Evolutionary conservation across 2,888 invertebrate genomes (phyloP), one percentile per base, ranked within the genome.

Genomic region (Volucella bombylans): DNA sequence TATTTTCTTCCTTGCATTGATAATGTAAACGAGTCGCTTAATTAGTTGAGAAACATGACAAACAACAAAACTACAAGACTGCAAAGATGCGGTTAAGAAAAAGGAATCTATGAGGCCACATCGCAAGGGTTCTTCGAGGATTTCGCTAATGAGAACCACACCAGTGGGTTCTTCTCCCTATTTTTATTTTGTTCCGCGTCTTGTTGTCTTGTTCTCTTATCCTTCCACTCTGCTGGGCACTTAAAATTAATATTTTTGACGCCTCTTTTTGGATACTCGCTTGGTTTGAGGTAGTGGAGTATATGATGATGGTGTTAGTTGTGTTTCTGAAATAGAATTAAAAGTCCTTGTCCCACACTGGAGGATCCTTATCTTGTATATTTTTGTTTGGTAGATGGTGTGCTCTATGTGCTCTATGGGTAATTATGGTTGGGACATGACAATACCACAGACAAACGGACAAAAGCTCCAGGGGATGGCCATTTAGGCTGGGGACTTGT

Each of bases 231-330:
- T 31, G 6, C 31, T 31, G 31, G 31, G 31, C 6, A 47, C 68
- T 73, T 79, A 69, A 73, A 82, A 79, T 82, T 79, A 73, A 82
- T 82, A 78, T 82, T 79, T 82, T 82, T 79, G 73, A 79, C 82
- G 79, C 82, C 82, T 82, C 18, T 59, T 12, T 54, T 52, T 52
- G 18, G 38, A 52, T 49, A 18, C 49, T 12, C 45, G 45, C 49
- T 0, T 31, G 31, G 31, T 6, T 31, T 41, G 67, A 71, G 39
- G 57, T 23, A 23, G 18, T 23, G 18, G 18, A 23, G 18, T 23
- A 23, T 1, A 23, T 23, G 18, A 23, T 23, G 18, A 23, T 23
- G 68, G 52, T 23, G 15, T 15, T 64, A 11, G 50, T 18, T n/a
- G 14, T 43, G 41, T n/a, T 18, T 15, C 72, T 54, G 55, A 67